Base-by-base conservation (phyloP, 2,888 invertebrate species). In the Leptinotarsa rubiginosa region DNA sequence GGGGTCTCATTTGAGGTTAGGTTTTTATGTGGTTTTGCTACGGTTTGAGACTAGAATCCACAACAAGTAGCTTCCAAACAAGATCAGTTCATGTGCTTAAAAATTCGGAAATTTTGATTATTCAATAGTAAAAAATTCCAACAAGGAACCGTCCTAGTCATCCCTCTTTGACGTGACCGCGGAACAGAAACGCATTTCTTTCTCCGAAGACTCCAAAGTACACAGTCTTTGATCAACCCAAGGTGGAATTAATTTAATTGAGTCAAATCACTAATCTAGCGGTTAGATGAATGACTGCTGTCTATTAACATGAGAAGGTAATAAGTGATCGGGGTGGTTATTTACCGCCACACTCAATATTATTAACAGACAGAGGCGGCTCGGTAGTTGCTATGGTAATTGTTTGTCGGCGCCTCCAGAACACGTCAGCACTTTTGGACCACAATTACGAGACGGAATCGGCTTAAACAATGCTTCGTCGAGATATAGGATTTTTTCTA, bases 381-480 rank as follows among this genome's bases (percentile, higher is more conserved):
- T 73, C 75, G 73, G 80, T 74, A 79, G 80, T 79, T 81, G 78
- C 81, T 75, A 77, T 72, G 76, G 84, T 87, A 87, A 87, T 87
- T 86, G 86, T 86, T 85, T 86, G 84, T 83, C 85, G 87, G 87
- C 87, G 87, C 87, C 87, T 86, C 76, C 70, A 80, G 75, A 81
- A 82, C 83, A 84, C 83, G 85, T 87, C 87, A 87, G 87, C 87
- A 87, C 84, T 86, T 87, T 87, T 85, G 77, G 77, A 77, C 81
- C 78, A 83, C 86, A 85, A 87, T 87, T 87, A 87, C 86, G 86
- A 87, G 87, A 87, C 87, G 86, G 86, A 87, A 87, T 87, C 86
- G 81, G 86, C 86, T 87, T 82, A 85, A 85, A 85, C 84, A 85
- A 82, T 81, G 69, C 67, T 66, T 50, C 15, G 47, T 56, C 15